Evolutionary conservation across 1,140 invertebrate species (phyloP).

Genomic region (Drosophila varians): DNA sequence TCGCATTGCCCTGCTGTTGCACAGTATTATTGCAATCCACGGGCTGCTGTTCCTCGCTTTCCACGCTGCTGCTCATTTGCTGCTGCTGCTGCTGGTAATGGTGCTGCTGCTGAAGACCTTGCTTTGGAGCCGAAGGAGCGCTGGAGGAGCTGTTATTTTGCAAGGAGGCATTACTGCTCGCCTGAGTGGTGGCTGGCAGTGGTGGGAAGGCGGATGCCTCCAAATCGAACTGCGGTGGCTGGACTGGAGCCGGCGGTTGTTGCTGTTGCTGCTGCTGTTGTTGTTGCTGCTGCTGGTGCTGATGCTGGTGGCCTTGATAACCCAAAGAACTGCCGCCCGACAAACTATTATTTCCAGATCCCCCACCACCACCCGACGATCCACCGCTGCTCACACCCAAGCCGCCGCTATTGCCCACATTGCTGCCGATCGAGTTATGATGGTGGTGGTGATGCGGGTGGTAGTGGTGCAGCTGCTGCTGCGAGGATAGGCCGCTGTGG

Average conservation of each 20-base stretch:
- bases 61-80: conserved; percentile 23
- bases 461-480: conserved; percentile 64
- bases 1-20: conserved; percentile 55
- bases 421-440: conserved; percentile 72
- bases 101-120: conserved; percentile 31
- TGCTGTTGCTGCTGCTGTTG: conserved; percentile 76
- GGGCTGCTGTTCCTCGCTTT: conserved; percentile 48
- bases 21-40: conserved; percentile 22
- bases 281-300: conserved; percentile 68
- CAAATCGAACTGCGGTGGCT: conserved; percentile 89
- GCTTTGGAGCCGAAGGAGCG: conserved; percentile 25
- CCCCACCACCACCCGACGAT: conserved; percentile 4
- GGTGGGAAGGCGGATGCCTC: conserved; percentile 93
- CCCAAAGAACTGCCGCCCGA: conserved; percentile 43
- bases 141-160: conserved; percentile 40
- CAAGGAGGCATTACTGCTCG: conserved; percentile 48
- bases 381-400: conserved; percentile 40
- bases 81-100: conserved; percentile 44
- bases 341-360: conserved; percentile 41
- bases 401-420: conserved; percentile 67
- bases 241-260: conserved; percentile 63
- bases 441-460: conserved; percentile 63
- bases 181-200: conserved; percentile 85
- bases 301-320: conserved; percentile 61
- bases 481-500: conserved; percentile 28